These are phyloP conservation scores for Anthrax anthrax DNA, from an alignment of 2,888 invertebrate species.

Conservation along the genomic window DNA sequence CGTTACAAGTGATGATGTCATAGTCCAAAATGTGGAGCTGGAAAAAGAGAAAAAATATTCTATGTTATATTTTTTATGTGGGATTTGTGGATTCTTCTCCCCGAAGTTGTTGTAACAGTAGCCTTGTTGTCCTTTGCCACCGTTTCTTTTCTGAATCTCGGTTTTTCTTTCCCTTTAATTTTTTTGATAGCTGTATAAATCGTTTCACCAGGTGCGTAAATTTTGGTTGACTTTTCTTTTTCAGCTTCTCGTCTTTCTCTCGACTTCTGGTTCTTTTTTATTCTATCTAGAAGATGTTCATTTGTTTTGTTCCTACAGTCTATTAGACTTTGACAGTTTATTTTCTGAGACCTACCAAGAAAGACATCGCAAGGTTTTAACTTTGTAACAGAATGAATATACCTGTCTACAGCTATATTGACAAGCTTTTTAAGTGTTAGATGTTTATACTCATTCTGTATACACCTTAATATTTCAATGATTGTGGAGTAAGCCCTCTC, in stretches of 20 bases:
- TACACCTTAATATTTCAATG: slow-evolving; percentile 5
- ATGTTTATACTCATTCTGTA: neutral
- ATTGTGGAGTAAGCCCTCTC: slow-evolving; percentile 7
- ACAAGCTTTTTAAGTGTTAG: neutral
- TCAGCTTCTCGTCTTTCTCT: neutral
- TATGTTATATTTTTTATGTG: too few species aligned
- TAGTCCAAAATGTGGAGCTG: too few species aligned
- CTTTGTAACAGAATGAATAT: neutral
- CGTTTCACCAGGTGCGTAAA: neutral
- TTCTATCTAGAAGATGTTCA: neutral
- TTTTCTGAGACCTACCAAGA: neutral
- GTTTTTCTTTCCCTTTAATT: neutral
- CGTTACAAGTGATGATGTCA: too few species aligned
- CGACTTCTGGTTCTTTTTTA: neutral
- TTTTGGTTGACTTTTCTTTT: neutral
- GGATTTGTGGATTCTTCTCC: too few species aligned
- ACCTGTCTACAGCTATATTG: too few species aligned
- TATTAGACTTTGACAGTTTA: neutral
- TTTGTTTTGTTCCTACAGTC: neutral
- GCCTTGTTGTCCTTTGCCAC: too few species aligned
- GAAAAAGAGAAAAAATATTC: too few species aligned
- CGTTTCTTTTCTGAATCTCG: neutral
- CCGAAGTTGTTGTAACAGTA: too few species aligned
- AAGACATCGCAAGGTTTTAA: neutral
- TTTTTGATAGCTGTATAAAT: neutral